Percentiles rank a stretch among this genome's conserved stretches.
phyloP scores from a whole-genome alignment of 2,113 vertebrate species.

The Collichthys lucidus region DNA sequence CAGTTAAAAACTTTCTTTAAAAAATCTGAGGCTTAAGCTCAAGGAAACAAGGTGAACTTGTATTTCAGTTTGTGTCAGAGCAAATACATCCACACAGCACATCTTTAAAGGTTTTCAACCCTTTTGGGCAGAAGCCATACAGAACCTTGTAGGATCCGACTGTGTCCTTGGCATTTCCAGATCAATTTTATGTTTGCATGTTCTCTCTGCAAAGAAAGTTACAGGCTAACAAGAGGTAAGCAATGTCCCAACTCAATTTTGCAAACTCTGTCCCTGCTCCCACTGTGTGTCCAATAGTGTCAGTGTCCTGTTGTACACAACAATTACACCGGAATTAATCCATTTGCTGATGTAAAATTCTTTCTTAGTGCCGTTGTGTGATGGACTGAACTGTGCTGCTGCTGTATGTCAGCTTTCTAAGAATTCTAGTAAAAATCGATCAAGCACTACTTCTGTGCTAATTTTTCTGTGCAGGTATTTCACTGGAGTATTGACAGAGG shows the following conservation, averaged over 20 bases:
- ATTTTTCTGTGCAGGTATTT: neutral
- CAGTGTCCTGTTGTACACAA: neutral
- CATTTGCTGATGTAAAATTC: neutral
- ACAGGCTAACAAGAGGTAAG: neutral
- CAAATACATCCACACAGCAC: too few species aligned
- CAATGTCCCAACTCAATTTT: neutral
- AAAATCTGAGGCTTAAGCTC: too few species aligned
- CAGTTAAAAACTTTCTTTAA: too few species aligned
- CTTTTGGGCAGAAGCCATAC: too few species aligned
- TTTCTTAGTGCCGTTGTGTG: neutral
- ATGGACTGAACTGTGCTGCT: neutral
- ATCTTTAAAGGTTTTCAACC: too few species aligned
- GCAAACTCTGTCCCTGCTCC: neutral
- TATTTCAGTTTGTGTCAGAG: too few species aligned
- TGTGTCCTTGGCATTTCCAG: too few species aligned
- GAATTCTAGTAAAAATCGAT: neutral
- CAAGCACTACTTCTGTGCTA: neutral
- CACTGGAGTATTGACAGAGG: neutral
- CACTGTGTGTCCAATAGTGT: neutral
- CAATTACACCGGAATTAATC: neutral
- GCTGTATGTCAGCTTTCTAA: neutral
- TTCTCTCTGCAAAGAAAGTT: neutral
- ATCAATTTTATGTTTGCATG: neutral
- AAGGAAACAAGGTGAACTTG: too few species aligned
- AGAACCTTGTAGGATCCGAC: too few species aligned